Percentiles rank a stretch among this genome's conserved stretches.
phyloP scores from a whole-genome alignment of 2,888 invertebrate species.

The Vannuccia rotundouncinata region DNA sequence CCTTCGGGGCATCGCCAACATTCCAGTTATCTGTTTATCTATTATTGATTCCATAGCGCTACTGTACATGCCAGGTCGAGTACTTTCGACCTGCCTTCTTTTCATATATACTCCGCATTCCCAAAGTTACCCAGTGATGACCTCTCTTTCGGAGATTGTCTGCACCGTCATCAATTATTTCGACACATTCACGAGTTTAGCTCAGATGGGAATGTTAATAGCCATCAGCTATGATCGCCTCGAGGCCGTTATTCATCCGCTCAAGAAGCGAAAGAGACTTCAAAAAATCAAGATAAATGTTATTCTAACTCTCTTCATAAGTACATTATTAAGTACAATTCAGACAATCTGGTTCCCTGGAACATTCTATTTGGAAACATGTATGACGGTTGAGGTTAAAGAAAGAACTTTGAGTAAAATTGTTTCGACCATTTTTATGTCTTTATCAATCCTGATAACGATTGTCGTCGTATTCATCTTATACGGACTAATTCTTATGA shows the following conservation, averaged over 20 bases:
- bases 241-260: conserved; percentile 29
- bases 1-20: conserved; percentile 3
- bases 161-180: not conserved
- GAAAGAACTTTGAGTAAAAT: not conserved
- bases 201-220: conserved; percentile 35
- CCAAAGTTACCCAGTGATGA: not conserved
- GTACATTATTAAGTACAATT: not conserved
- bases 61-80: conserved; percentile 6
- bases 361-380: not conserved
- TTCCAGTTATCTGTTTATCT: conserved; percentile 30
- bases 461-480: conserved; percentile 5
- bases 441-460: not conserved
- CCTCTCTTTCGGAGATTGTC: not conserved
- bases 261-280: not conserved
- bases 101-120: not conserved
- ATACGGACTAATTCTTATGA: not conserved
- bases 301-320: not conserved
- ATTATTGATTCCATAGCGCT: conserved; percentile 17
- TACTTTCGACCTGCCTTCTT: not conserved
- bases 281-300: conserved; percentile 25
- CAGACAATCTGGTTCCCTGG: not conserved
- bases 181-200: conserved; percentile 31
- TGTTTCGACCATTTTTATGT: not conserved
- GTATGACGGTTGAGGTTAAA: not conserved
- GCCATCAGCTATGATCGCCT: conserved; percentile 32